Evolutionary conservation across 2,888 invertebrate genomes (phyloP), one percentile per base, ranked within the genome.

Genomic region (Oscheius onirici): DNA sequence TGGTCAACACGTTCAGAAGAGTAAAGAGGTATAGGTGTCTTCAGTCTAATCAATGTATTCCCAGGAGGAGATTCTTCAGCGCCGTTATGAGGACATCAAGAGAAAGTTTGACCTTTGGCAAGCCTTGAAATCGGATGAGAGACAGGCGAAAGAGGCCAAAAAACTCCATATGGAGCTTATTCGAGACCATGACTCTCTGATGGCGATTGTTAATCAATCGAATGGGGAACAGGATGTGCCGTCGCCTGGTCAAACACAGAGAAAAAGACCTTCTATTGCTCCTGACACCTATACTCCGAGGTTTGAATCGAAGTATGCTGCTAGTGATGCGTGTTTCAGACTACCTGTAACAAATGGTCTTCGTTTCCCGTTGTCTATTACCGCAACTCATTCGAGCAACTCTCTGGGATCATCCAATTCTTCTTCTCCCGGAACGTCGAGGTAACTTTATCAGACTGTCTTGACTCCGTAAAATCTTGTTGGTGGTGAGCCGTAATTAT

Each of bases 211-310:
- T 17, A 51, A 52, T 15, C 34, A 13, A 10, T 10, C 49, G 1
- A 20, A 17, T 3, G 3, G 15, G 5, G 69, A 57, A 24, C n/a
- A 24, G 11, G 69, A 49, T n/a, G 41, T 17, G 17, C 43, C 57
- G 2, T 49, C 57, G 6, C 44, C 60, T 41, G 70, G 52, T 15
- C 46, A 58, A 28, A 52, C 22, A 41, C 34, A 60, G 58, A 70
- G 51, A 61, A 61, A 52, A n/a, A 26, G 70, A 28, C 70, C 70
- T 11, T 63, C 70, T 1, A 44, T 70, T 3, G 63, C 61, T 52
- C 54, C 70, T 5, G 70, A 70, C 28, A 70, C 70, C 1, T 70
- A 54, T 22, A 43, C 61, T 11, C 70, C 70, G 6, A 61, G 24
- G 69, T 69, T 17, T 17, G 46, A n/a, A n/a, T n/a, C n/a, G n/a